Conservation (phyloP, 2,888 invertebrate genomes). For the Napeogenes sylphis region DNA sequence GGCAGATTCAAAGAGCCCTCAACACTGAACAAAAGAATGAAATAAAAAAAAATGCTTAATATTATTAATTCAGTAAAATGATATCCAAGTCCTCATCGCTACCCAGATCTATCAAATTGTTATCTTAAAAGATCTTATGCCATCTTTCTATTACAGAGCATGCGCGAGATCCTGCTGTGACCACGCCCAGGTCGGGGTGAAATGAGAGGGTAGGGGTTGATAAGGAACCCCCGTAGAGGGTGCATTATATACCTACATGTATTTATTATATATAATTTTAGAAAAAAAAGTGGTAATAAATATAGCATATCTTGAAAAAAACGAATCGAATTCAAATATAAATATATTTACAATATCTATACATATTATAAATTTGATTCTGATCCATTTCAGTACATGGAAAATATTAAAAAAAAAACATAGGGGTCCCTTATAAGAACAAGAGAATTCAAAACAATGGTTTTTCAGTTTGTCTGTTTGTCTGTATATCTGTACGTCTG, state of each 20-base stretch:
- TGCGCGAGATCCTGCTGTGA: slow-evolving; percentile 60
- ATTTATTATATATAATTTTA: neutral
- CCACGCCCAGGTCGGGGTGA: slow-evolving; percentile 51
- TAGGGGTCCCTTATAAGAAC: too few relatives aligned
- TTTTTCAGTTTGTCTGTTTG: too few relatives aligned
- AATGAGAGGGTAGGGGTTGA: slow-evolving; percentile 41
- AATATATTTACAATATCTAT: too few relatives aligned
- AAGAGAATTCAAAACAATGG: too few relatives aligned
- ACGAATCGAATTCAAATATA: too few relatives aligned
- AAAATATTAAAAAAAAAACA: too few relatives aligned
- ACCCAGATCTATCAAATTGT: slow-evolving; percentile 13
- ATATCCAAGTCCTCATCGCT: slow-evolving; percentile 4
- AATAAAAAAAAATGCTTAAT: neutral
- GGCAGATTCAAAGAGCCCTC: neutral
- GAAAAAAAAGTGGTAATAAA: too few relatives aligned
- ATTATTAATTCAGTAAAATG: neutral
- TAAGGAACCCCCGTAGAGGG: slow-evolving; percentile 25
- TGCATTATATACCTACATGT: slow-evolving; percentile 2
- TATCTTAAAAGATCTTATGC: slow-evolving; percentile 38
- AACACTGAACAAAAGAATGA: neutral
- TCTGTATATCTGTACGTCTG: too few relatives aligned
- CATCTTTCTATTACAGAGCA: slow-evolving; percentile 69
- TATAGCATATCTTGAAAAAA: too few relatives aligned
- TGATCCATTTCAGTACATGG: too few relatives aligned
- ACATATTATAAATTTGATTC: too few relatives aligned